Evolutionary conservation across 92 coral and sea anemone genomes (phyloP).

Genomic region (Zoanthus sociatus): DNA sequence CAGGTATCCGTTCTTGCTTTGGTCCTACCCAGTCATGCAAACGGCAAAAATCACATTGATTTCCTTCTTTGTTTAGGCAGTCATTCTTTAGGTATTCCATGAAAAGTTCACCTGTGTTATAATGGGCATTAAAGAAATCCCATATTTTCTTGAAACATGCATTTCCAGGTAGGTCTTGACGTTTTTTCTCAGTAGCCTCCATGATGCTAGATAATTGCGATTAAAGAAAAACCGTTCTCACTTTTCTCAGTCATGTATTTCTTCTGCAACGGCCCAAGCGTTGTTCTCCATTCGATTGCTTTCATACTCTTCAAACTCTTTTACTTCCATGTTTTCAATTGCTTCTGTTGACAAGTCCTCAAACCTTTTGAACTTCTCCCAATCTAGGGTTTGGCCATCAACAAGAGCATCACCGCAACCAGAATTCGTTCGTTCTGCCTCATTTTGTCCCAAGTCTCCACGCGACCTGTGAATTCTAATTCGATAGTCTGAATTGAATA

Average conservation of each 20-base stretch:
- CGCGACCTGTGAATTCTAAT: slow-evolving; percentile 43
- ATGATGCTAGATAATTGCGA: slow-evolving; percentile 7
- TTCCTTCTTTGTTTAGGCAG: not conserved
- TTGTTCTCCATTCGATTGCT: slow-evolving; percentile 35
- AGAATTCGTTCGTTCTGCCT: slow-evolving; percentile 42
- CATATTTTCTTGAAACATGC: slow-evolving; percentile 29
- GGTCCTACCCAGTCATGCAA: slow-evolving; percentile 27
- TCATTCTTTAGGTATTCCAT: slow-evolving; percentile 11
- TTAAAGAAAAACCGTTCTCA: slow-evolving; percentile 6
- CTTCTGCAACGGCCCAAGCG: slow-evolving; percentile 45
- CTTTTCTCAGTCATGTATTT: slow-evolving; percentile 33
- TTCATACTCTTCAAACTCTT: slow-evolving; percentile 22
- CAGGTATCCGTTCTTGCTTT: slow-evolving; percentile 4
- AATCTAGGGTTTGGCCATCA: slow-evolving; percentile 15
- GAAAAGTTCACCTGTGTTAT: slow-evolving; percentile 16
- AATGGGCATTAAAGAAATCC: slow-evolving; percentile 6
- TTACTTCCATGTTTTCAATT: not conserved
- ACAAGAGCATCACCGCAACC: not conserved
- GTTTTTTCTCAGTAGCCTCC: slow-evolving; percentile 27
- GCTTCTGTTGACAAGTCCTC: slow-evolving; percentile 46
- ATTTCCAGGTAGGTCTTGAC: slow-evolving; percentile 29
- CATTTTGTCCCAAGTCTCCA: slow-evolving; percentile 29
- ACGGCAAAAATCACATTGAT: slow-evolving; percentile 11
- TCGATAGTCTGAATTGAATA: slow-evolving; percentile 28
- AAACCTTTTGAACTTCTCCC: slow-evolving; percentile 3